Evolutionary conservation across 2,113 vertebrate species (phyloP), one percentile per base, ranked within the genome.

Genomic region (Myiagra hebetior): DNA sequence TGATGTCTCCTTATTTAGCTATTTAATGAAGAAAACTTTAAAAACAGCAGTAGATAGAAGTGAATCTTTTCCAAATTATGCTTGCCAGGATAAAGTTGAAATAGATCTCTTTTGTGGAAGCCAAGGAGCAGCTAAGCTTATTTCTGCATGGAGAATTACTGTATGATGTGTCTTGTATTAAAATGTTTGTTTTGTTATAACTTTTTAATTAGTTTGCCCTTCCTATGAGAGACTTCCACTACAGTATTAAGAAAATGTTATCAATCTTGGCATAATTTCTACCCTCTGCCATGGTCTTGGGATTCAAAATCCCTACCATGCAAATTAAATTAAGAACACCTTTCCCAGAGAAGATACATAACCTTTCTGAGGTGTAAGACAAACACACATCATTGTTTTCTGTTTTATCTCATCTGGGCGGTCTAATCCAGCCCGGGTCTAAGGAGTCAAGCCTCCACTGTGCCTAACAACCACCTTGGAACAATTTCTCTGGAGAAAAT

Each of bases 141-240:
- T 59, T 88, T 91, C 46, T 89, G 30, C 15, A 33, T 19, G 15
- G 11, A 85, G 30, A 89, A 63, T 89, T 89, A n/a, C 49, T 87
- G 1, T 79, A 65, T 72, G 44, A 47, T 68, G 8, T 62, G 50
- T 62, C 33, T 74, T 85, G 28, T 62, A 42, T 67, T 65, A 76
- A 84, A 92, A 85, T 91, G 11, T 89, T 91, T 92, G 46, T 78
- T 97, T 92, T 89, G 39, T 70, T 95, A 23, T 24, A 84, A 91
- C 74, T 95, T 94, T 91, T 91, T 91, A 88, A 93, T 96, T 93
- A 91, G 56, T 26, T 93, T 88, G 22, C 27, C 19, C 65, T 87
- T 78, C 87, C 62, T 93, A 3, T 53, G 77, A 95, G 75, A 84
- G 65, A 69, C 68, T 77, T 37, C 15, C n/a, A 77, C 20, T 91